These are phyloP conservation scores for Dicrostonyx torquatus DNA, from an alignment of 2,797 vertebrate species.

Conservation along the genomic window DNA sequence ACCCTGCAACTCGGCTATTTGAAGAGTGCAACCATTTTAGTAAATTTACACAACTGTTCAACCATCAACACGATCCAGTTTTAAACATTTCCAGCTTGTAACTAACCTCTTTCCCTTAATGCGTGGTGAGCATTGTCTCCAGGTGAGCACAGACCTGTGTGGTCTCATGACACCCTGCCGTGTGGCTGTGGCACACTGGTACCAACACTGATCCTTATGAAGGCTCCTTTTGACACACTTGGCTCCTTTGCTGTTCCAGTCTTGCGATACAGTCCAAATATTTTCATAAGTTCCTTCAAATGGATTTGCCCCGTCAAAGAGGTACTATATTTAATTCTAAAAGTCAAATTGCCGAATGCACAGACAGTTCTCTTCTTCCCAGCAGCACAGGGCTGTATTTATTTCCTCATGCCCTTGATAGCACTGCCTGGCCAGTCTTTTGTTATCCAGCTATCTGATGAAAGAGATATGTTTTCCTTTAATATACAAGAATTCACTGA, in stretches of 20 bases:
- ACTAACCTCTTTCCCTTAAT: not conserved
- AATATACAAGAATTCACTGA: slow-evolving; percentile 26
- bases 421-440: not conserved
- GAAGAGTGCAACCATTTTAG: not conserved
- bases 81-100: not conserved
- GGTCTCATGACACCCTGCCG: not conserved
- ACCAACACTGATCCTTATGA: not conserved
- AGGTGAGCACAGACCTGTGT: not conserved
- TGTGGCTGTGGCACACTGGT: not conserved
- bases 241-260: not conserved
- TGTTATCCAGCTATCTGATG: slow-evolving; percentile 46
- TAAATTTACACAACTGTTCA: not conserved
- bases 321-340: not conserved
- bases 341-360: slow-evolving; percentile 39
- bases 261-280: slow-evolving; percentile 5
- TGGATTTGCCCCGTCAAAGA: slow-evolving; percentile 48
- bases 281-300: slow-evolving; percentile 46
- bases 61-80: not conserved
- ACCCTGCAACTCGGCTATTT: not conserved
- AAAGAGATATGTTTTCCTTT: slow-evolving; percentile 54
- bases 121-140: not conserved
- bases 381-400: not conserved
- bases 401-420: slow-evolving; percentile 30
- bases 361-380: not conserved
- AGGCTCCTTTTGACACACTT: not conserved